Conservation (phyloP, 2,113 vertebrate species). For the Cairina moschata region DNA sequence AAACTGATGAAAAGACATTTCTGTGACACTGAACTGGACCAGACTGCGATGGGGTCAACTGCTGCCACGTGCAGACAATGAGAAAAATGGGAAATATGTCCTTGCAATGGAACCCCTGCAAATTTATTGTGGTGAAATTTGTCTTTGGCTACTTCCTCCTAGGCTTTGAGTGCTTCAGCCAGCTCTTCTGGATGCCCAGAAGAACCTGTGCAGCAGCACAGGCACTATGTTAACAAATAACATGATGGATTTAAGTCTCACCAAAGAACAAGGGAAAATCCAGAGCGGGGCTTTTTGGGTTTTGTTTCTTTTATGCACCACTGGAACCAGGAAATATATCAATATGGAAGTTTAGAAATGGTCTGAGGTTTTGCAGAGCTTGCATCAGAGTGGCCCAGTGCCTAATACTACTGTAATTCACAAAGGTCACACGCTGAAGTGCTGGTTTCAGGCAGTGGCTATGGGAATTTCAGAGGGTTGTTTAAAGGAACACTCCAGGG, state of each 20-base stretch:
- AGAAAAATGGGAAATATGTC: background rate
- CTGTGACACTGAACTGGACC: background rate
- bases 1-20: background rate
- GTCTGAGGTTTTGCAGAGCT: constrained; percentile 40
- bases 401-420: background rate
- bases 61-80: background rate
- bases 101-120: background rate
- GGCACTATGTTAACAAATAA: background rate
- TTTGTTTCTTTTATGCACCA: constrained; percentile 64
- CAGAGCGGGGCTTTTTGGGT: constrained; percentile 49
- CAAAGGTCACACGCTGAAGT: constrained; percentile 51
- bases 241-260: background rate
- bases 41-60: background rate
- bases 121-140: background rate
- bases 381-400: constrained; percentile 37
- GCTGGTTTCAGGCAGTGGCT: constrained; percentile 12
- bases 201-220: background rate
- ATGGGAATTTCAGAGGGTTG: constrained; percentile 44
- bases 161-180: background rate
- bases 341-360: constrained; percentile 62
- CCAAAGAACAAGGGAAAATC: constrained; percentile 56
- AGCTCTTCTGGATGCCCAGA: background rate
- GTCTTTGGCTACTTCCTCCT: background rate
- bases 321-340: constrained; percentile 55
- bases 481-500: constrained; percentile 18